phyloP scores from a whole-genome alignment of 92 coral and sea anemone species.

The Porites lobata region DNA sequence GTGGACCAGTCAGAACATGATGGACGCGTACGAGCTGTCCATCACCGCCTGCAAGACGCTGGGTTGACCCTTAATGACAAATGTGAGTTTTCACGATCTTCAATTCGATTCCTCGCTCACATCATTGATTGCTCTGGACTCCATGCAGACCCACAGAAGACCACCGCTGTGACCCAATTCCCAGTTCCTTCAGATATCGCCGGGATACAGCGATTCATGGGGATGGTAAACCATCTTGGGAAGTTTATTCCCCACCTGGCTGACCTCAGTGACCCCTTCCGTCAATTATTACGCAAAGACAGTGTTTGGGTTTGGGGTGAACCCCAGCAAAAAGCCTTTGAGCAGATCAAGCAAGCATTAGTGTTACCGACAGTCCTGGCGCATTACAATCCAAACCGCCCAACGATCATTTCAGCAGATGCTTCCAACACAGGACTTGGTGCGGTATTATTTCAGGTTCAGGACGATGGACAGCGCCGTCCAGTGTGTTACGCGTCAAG shows the following conservation, averaged over 20 bases:
- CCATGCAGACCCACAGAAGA: slow-evolving; percentile 62
- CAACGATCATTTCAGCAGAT: slow-evolving; percentile 63
- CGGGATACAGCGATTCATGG: slow-evolving; percentile 43
- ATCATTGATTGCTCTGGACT: slow-evolving; percentile 60
- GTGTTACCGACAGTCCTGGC: slow-evolving; percentile 38
- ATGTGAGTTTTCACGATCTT: slow-evolving; percentile 53
- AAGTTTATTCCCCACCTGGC: slow-evolving; percentile 29
- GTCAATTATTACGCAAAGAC: slow-evolving; percentile 26
- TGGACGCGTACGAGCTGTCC: slow-evolving; percentile 35
- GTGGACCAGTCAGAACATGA: slow-evolving; percentile 30
- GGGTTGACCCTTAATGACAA: slow-evolving; percentile 68
- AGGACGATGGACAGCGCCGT: slow-evolving; percentile 54
- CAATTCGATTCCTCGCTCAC: slow-evolving; percentile 72
- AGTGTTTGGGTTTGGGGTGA: slow-evolving; percentile 40
- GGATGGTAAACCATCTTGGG: slow-evolving; percentile 61
- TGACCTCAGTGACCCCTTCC: slow-evolving; percentile 38
- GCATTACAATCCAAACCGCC: slow-evolving; percentile 32
- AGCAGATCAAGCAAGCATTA: slow-evolving; percentile 13
- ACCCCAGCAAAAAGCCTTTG: slow-evolving; percentile 8
- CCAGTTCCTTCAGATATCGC: slow-evolving; percentile 34
- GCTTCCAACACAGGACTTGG: slow-evolving; percentile 66
- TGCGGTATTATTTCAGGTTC: slow-evolving; percentile 57
- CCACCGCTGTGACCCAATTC: slow-evolving; percentile 48
- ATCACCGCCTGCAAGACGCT: slow-evolving; percentile 40
- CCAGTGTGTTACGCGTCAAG: slow-evolving; percentile 69